Percentiles rank a stretch among this genome's conserved stretches.
Evolutionary conservation across 2,797 vertebrate species (phyloP).

Genomic region (Pangasius macronema): DNA sequence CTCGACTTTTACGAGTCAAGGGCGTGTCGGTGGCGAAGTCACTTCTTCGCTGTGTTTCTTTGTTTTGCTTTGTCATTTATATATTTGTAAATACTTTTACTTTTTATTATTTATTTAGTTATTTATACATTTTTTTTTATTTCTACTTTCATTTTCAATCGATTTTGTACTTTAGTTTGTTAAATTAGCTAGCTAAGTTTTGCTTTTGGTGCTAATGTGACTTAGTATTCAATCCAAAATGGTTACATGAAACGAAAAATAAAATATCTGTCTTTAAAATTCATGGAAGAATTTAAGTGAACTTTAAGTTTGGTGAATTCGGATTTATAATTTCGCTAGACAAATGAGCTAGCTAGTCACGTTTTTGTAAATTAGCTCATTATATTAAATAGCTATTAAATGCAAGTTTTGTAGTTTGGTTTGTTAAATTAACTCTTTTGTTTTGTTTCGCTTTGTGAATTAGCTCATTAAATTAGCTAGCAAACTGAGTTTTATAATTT

Average conservation of each 20-base stretch:
- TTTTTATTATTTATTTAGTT: background rate
- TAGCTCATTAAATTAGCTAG: background rate
- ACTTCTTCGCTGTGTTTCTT: background rate
- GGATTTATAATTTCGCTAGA: background rate
- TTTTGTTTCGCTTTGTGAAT: background rate
- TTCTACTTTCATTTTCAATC: background rate
- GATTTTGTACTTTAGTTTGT: background rate
- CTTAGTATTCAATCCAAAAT: background rate
- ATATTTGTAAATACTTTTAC: background rate
- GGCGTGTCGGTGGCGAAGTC: background rate
- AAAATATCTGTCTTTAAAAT: background rate
- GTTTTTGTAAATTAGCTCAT: background rate
- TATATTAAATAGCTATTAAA: background rate
- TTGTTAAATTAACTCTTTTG: background rate
- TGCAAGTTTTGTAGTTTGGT: background rate
- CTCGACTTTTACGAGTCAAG: background rate
- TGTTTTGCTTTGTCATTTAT: background rate
- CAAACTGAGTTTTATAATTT: background rate
- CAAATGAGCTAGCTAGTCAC: background rate
- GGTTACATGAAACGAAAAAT: background rate
- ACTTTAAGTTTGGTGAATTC: background rate
- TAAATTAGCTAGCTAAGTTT: too few species aligned
- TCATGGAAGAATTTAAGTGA: background rate
- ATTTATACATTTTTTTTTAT: background rate
- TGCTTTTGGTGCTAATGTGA: background rate